Conservation (phyloP, 2,888 invertebrate species). For the Lissonota sp. region DNA sequence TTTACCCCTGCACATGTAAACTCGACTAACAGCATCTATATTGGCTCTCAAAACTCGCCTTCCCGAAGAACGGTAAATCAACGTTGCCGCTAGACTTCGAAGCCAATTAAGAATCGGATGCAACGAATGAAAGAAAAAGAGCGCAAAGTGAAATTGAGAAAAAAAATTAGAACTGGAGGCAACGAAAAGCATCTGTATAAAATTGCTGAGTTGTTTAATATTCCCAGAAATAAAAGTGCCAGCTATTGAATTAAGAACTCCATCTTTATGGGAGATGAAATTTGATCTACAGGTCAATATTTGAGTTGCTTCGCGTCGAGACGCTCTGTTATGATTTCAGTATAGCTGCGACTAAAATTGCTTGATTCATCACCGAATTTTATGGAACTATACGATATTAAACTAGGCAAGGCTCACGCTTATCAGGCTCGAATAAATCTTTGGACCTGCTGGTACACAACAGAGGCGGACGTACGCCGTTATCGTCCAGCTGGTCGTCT, state of each 20-base stretch:
- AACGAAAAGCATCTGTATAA: background rate
- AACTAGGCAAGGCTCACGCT: constrained; percentile 22
- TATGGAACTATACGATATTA: background rate
- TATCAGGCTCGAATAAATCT: constrained; percentile 68
- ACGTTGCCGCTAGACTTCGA: background rate
- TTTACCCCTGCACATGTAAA: background rate
- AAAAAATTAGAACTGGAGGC: background rate
- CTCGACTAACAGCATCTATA: constrained; percentile 23
- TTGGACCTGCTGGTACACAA: constrained; percentile 11
- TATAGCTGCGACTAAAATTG: background rate
- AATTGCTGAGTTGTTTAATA: constrained; percentile 2
- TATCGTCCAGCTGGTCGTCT: constrained; percentile 65
- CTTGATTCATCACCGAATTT: background rate
- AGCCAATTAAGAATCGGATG: constrained; percentile 3
- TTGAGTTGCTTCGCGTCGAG: no score
- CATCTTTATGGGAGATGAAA: background rate
- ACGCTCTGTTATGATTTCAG: background rate
- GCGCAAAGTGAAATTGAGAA: constrained; percentile 1
- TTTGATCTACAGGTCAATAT: no score
- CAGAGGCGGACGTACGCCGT: constrained; percentile 27
- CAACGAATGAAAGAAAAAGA: background rate
- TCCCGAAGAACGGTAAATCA: constrained; percentile 10
- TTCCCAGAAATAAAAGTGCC: background rate
- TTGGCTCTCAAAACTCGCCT: background rate
- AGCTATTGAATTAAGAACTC: background rate